phyloP scores from a whole-genome alignment of 2,797 vertebrate species.

The Chromis chromis region DNA sequence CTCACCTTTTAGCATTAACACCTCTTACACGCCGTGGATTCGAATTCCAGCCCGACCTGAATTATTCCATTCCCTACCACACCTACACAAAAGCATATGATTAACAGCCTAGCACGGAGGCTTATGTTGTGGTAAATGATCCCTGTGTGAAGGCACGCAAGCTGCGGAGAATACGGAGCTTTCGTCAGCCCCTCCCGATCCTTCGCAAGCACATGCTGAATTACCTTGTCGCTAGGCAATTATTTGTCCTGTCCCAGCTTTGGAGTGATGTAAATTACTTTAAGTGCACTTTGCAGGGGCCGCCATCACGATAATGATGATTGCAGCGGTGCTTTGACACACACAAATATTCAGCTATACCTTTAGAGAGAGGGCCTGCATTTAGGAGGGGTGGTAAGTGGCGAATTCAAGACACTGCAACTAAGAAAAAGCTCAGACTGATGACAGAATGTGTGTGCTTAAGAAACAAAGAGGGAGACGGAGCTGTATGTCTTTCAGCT shows the following conservation, averaged over 20 bases:
- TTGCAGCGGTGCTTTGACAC: constrained; percentile 74
- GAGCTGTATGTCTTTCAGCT: constrained; percentile 12
- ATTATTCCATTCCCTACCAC: constrained; percentile 37
- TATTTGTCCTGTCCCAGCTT: constrained; percentile 84
- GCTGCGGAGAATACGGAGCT: constrained; percentile 53
- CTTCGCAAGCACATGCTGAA: constrained; percentile 69
- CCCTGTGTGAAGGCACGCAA: constrained; percentile 74
- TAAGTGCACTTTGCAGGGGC: constrained; percentile 86
- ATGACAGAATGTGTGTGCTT: constrained; percentile 47
- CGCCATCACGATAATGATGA: constrained; percentile 83
- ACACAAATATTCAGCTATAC: constrained; percentile 78
- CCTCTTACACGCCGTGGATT: constrained; percentile 22
- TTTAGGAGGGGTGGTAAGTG: constrained; percentile 40
- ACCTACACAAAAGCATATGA: constrained; percentile 67
- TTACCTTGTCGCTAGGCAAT: constrained; percentile 83
- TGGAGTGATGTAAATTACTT: constrained; percentile 87
- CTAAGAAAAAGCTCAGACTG: constrained; percentile 37
- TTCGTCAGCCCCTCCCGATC: constrained; percentile 30
- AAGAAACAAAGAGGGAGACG: constrained; percentile 43
- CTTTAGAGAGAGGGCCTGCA: constrained; percentile 64
- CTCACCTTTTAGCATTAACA: constrained; percentile 24
- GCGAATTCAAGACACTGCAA: constrained; percentile 38
- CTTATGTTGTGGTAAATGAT: constrained; percentile 74
- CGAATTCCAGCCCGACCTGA: constrained; percentile 20
- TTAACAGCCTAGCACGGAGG: constrained; percentile 64